Percentiles rank a stretch among this genome's conserved stretches.
These are phyloP conservation scores for Ptilodon capucinus DNA, from an alignment of 2,888 invertebrate species.

Conservation along the genomic window DNA sequence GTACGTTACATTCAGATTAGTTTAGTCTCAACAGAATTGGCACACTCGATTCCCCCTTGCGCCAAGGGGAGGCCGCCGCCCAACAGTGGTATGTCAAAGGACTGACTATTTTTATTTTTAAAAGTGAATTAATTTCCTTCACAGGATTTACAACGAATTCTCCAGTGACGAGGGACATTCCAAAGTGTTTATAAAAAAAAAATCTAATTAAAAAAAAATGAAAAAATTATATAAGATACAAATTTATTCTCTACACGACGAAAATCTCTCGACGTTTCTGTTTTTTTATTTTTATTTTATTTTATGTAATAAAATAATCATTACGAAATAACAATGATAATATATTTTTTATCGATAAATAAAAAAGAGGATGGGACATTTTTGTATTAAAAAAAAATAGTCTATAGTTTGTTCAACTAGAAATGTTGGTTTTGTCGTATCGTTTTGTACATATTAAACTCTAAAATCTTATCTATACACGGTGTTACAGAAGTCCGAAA, in stretches of 20 bases:
- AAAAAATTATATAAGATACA: conserved; percentile 20
- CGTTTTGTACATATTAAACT: neutral
- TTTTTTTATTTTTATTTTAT: conserved; percentile 43
- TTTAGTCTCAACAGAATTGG: too few species aligned
- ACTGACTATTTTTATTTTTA: neutral
- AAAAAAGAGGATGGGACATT: neutral
- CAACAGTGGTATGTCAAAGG: neutral
- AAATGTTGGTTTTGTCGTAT: neutral
- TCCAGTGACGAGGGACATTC: conserved; percentile 77
- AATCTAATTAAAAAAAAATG: conserved; percentile 11
- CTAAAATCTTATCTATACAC: too few species aligned
- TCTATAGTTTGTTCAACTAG: neutral
- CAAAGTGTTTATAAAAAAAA: conserved; percentile 44
- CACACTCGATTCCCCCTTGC: neutral
- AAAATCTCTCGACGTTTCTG: conserved; percentile 65
- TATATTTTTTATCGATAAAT: conserved; percentile 24
- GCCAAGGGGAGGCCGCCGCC: neutral
- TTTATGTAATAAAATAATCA: conserved; percentile 29
- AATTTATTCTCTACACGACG: conserved; percentile 58
- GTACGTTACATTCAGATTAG: too few species aligned
- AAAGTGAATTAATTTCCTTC: conserved; percentile 19
- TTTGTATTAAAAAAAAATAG: neutral
- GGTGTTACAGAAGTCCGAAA: too few species aligned
- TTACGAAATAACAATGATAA: conserved; percentile 27
- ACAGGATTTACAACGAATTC: conserved; percentile 72